A percentile compares a stretch with the other conserved stretches of the same genome.
Conservation (phyloP, 2,113 vertebrate species). For the Tachuris rubrigastra region DNA sequence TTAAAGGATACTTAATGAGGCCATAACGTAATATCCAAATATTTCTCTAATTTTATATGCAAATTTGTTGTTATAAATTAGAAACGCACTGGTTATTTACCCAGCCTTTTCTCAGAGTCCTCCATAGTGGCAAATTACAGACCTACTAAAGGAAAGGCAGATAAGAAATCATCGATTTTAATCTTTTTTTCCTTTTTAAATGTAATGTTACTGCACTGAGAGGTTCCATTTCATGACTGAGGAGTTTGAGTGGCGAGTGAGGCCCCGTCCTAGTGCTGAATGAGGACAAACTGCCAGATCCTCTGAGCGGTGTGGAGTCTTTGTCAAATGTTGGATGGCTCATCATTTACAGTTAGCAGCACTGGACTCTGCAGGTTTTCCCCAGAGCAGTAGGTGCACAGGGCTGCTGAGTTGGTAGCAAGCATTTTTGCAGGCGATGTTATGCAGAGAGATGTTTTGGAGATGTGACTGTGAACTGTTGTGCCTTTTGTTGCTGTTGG, state of each 20-base stretch:
- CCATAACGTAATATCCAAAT: not conserved
- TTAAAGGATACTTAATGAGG: not conserved
- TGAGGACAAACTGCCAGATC: not conserved
- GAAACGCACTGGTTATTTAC: not conserved
- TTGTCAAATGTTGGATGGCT: not conserved
- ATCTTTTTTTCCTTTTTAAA: not conserved
- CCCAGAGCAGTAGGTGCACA: not conserved
- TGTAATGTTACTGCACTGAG: not conserved
- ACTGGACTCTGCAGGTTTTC: not conserved
- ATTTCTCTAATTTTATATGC: not conserved
- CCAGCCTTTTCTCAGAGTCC: not conserved
- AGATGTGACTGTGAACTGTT: not conserved
- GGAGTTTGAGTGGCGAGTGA: not conserved
- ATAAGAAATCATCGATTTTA: not conserved
- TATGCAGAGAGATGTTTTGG: not conserved
- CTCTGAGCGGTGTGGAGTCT: not conserved
- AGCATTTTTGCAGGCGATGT: not conserved
- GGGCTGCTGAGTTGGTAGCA: not conserved
- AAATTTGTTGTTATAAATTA: not conserved
- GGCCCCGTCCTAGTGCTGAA: not conserved
- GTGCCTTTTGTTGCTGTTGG: not conserved
- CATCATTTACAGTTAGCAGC: not conserved
- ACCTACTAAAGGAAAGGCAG: not conserved
- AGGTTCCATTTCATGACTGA: not conserved
- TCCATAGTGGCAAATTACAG: not conserved